Percentiles rank a stretch among this genome's conserved stretches.
phyloP scores from a whole-genome alignment of 2,888 invertebrate species.

The Miltochrista miniata region DNA sequence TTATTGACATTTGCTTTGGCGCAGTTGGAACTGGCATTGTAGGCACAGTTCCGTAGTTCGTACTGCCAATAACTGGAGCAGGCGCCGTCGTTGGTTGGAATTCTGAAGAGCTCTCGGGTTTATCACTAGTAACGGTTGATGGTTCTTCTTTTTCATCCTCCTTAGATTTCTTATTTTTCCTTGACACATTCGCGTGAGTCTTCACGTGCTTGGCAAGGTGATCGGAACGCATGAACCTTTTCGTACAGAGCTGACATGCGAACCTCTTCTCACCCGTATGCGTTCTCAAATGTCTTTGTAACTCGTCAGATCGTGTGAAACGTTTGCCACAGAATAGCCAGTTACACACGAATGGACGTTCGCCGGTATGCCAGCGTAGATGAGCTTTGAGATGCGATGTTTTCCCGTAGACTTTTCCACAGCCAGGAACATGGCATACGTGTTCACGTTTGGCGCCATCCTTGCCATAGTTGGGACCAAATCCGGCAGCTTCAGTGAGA shows the following conservation, averaged over 20 bases:
- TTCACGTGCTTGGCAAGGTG: slow-evolving; percentile 97
- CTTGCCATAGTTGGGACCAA: slow-evolving; percentile 89
- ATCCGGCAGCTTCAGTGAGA: slow-evolving; percentile 90
- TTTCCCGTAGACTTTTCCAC: slow-evolving; percentile 95
- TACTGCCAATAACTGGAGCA: slow-evolving; percentile 52
- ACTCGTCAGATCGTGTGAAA: slow-evolving; percentile 95
- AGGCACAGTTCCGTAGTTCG: slow-evolving; percentile 65
- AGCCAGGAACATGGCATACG: slow-evolving; percentile 94
- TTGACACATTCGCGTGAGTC: slow-evolving; percentile 89
- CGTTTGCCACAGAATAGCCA: slow-evolving; percentile 95
- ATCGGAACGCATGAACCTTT: slow-evolving; percentile 96
- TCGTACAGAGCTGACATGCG: slow-evolving; percentile 93
- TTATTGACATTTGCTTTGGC: slow-evolving; percentile 56
- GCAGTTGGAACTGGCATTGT: slow-evolving; percentile 53
- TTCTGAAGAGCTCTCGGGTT: slow-evolving; percentile 35
- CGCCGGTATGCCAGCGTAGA: slow-evolving; percentile 96
- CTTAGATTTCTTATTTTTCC: slow-evolving; percentile 72
- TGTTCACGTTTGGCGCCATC: slow-evolving; percentile 91
- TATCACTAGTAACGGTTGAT: slow-evolving; percentile 45
- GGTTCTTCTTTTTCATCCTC: slow-evolving; percentile 73
- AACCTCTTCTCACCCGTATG: slow-evolving; percentile 96
- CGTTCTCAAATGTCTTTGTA: slow-evolving; percentile 94
- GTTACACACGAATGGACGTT: slow-evolving; percentile 94
- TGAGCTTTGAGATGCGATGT: slow-evolving; percentile 97
- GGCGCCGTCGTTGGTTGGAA: slow-evolving; percentile 23